These are phyloP conservation scores for Thalassoma bifasciatum DNA, from an alignment of 2,113 vertebrate species.

Conservation along the genomic window DNA sequence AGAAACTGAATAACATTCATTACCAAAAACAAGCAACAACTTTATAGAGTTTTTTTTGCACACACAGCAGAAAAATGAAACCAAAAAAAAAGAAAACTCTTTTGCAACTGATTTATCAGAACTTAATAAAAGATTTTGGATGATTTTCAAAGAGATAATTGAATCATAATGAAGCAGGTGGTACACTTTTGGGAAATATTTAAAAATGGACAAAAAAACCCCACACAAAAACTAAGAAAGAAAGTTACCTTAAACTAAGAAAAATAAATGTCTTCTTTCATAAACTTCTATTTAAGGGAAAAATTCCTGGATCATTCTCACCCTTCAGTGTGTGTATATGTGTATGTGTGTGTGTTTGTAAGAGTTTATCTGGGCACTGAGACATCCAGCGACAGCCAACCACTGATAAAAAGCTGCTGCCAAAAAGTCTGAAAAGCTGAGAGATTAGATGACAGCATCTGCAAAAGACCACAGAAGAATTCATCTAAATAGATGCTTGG, in stretches of 20 bases:
- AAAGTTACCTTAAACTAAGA: constrained; percentile 1
- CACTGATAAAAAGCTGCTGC: constrained; percentile 56
- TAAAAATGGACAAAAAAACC: neutral
- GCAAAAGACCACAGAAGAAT: constrained; percentile 53
- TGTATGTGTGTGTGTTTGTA: constrained; percentile 22
- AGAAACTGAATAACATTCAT: neutral
- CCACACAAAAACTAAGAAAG: neutral
- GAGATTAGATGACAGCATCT: constrained; percentile 67
- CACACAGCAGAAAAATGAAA: neutral
- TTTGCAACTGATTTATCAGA: constrained; percentile 3
- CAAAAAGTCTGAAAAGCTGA: constrained; percentile 54
- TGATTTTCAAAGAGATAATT: neutral
- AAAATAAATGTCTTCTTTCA: neutral
- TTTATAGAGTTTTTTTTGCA: neutral
- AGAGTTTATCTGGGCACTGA: constrained; percentile 49
- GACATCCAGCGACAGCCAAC: constrained; percentile 48
- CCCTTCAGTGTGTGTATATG: constrained; percentile 6
- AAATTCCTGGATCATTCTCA: neutral
- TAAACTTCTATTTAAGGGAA: neutral
- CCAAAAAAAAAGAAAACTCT: neutral
- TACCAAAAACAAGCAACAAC: neutral
- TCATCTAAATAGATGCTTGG: constrained; percentile 45
- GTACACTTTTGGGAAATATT: neutral
- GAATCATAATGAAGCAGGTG: neutral
- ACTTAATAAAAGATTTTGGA: neutral